These are phyloP conservation scores for Atherinosoma microstoma DNA, from an alignment of 2,797 vertebrate genomes.

Conservation along the genomic window DNA sequence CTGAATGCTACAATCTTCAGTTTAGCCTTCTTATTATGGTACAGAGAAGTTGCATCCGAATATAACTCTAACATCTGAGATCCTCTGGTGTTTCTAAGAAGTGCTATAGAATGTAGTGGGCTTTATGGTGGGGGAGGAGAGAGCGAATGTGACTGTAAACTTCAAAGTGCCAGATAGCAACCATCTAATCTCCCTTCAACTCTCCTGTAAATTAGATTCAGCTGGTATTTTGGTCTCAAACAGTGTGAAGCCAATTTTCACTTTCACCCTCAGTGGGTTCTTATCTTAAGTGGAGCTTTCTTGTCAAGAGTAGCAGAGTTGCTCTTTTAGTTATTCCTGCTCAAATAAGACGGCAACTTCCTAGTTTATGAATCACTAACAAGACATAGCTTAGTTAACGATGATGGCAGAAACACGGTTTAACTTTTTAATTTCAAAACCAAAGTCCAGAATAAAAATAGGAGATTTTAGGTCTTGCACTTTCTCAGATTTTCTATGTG, in stretches of 20 bases:
- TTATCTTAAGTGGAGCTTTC: slow-evolving; percentile 15
- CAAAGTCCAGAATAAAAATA: too few relatives aligned
- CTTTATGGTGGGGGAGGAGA: neutral
- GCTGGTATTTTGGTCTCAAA: slow-evolving; percentile 4
- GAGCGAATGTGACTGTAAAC: neutral
- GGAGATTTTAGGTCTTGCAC: too few relatives aligned
- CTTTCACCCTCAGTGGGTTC: slow-evolving; percentile 22
- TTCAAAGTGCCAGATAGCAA: neutral
- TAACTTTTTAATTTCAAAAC: too few relatives aligned
- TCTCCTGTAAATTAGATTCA: neutral
- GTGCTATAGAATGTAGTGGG: too few relatives aligned
- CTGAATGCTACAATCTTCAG: too few relatives aligned
- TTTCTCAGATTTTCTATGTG: too few relatives aligned
- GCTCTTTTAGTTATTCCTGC: slow-evolving; percentile 3
- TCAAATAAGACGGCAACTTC: slow-evolving; percentile 8
- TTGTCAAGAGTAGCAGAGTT: slow-evolving; percentile 14
- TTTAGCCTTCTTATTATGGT: too few relatives aligned
- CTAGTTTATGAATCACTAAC: slow-evolving; percentile 22
- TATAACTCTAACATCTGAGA: too few relatives aligned
- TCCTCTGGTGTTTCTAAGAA: too few relatives aligned
- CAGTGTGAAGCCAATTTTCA: slow-evolving; percentile 49
- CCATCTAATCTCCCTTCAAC: slow-evolving; percentile 11
- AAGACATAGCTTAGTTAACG: neutral
- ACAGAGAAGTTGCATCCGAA: too few relatives aligned
- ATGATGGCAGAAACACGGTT: neutral